Evolutionary conservation across 2,113 vertebrate genomes (phyloP).

Genomic region (Theristicus caerulescens): DNA sequence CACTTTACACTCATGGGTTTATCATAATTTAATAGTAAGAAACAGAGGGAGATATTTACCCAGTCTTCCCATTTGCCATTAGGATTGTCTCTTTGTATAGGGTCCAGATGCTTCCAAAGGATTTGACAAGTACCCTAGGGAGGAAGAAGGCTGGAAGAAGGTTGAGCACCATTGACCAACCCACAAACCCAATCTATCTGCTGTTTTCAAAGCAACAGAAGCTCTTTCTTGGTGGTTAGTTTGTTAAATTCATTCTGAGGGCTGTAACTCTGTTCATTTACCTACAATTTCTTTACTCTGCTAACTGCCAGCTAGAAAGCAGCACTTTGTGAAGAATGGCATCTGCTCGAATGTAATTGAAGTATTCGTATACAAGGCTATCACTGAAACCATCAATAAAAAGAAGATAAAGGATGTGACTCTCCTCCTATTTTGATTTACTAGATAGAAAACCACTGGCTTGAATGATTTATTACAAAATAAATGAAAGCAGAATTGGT

Average conservation of each 20-base stretch:
- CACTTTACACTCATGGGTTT: background rate
- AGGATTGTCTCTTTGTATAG: constrained; percentile 77
- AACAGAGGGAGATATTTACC: constrained; percentile 67
- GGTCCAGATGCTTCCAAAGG: constrained; percentile 80
- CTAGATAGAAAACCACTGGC: background rate
- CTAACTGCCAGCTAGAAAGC: background rate
- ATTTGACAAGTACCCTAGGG: constrained; percentile 83
- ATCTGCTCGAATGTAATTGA: background rate
- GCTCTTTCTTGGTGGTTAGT: background rate
- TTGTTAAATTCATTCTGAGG: background rate
- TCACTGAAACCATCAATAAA: background rate
- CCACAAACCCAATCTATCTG: background rate
- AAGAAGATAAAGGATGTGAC: background rate
- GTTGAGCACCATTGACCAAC: background rate
- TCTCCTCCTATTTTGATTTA: background rate
- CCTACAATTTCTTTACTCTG: background rate
- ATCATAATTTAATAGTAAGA: background rate
- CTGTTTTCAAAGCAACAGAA: background rate
- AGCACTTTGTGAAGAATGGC: background rate
- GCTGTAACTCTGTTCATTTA: background rate
- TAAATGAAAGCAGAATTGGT: background rate
- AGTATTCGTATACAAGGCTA: background rate
- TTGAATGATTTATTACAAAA: background rate
- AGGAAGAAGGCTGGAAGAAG: background rate
- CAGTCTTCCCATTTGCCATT: constrained; percentile 84